These are phyloP conservation scores for Neomorphus geoffroyi DNA, from an alignment of 2,797 vertebrate species.

Conservation along the genomic window DNA sequence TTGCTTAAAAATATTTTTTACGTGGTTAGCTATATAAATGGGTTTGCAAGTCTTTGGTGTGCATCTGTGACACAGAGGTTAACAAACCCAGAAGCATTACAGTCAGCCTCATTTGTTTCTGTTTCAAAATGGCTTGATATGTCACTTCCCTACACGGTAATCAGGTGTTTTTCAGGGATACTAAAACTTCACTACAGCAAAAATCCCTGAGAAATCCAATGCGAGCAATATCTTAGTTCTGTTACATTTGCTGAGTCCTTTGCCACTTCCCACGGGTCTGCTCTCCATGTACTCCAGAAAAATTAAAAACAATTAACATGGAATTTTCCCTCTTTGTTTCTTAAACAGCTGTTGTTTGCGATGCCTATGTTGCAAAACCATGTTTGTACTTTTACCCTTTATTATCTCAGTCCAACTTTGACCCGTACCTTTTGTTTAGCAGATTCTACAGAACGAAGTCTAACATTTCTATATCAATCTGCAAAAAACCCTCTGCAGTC, in stretches of 20 bases:
- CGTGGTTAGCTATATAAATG: not conserved
- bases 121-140: not conserved
- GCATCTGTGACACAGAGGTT: not conserved
- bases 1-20: not conserved
- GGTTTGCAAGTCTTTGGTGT: not conserved
- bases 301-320: not conserved
- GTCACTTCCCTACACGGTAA: not conserved
- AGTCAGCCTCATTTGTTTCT: not conserved
- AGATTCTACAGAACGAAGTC: not conserved
- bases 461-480: not conserved
- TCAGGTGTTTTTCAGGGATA: not conserved
- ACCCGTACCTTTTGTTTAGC: not conserved
- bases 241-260: not conserved
- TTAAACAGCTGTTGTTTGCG: not conserved
- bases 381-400: not conserved
- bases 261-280: not conserved
- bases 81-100: not conserved
- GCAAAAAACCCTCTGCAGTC: not conserved
- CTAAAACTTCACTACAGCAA: not conserved
- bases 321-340: not conserved
- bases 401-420: not conserved
- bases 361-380: not conserved
- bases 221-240: not conserved
- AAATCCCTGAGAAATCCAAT: not conserved
- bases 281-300: not conserved